Evolutionary conservation across 2,888 invertebrate species (phyloP).

Genomic region (Odontocolon sp.): DNA sequence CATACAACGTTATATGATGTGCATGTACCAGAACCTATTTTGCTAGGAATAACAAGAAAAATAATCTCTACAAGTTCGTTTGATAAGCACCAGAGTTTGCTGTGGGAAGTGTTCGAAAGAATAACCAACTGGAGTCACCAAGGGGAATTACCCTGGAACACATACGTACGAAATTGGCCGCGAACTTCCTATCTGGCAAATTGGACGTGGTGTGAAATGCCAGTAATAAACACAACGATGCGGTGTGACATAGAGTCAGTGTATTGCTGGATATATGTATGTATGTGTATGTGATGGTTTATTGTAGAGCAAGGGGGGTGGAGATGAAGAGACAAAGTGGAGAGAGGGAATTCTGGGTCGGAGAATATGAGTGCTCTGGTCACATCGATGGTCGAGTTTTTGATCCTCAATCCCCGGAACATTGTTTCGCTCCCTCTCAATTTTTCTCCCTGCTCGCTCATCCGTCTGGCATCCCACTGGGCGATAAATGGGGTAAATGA

Average conservation of each 20-base stretch:
- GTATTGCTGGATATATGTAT: background rate
- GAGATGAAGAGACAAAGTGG: constrained; percentile 21
- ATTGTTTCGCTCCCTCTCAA: background rate
- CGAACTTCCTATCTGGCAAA: constrained; percentile 69
- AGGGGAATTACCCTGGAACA: constrained; percentile 48
- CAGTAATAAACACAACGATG: constrained; percentile 66
- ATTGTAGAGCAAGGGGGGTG: constrained; percentile 32
- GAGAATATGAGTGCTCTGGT: constrained; percentile 7
- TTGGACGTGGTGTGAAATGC: constrained; percentile 56
- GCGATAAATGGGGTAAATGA: background rate
- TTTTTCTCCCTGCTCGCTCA: background rate
- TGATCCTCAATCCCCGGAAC: constrained; percentile 3
- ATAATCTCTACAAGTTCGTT: too few relatives aligned
- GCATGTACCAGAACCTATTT: too few relatives aligned
- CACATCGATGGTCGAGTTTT: constrained; percentile 24
- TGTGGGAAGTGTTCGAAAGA: too few relatives aligned
- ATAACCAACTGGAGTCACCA: too few relatives aligned
- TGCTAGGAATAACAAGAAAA: too few relatives aligned
- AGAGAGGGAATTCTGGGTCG: background rate
- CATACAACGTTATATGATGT: too few relatives aligned
- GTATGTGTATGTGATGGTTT: constrained; percentile 24
- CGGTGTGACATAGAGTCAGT: background rate
- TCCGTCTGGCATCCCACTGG: background rate
- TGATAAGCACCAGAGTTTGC: too few relatives aligned
- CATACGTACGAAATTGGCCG: constrained; percentile 63